Evolutionary conservation across 2,113 vertebrate genomes (phyloP), one percentile per base, ranked within the genome.

Genomic region (Notothenia coriiceps): DNA sequence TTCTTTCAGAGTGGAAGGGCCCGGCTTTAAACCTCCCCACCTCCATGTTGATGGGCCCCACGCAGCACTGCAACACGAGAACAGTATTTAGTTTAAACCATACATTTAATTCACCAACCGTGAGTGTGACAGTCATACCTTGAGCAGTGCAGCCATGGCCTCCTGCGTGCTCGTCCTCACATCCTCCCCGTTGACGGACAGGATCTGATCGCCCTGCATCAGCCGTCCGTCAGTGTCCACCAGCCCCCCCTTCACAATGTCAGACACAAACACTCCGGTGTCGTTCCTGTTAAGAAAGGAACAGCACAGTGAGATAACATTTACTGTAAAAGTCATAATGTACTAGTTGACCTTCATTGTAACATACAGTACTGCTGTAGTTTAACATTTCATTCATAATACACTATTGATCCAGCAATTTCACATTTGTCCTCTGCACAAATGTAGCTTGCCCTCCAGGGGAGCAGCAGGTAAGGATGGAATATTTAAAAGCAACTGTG

Each of bases 131-230:
- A 1, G 6, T 15, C 5, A 0, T 82, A 99, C 98, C 97, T 99
- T 99, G 0, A 99, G 93, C 44, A 99, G 94, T 12, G 97, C 96
- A 2, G 98, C 98, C 69, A 98, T 97, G 0, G 96, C 95, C 84
- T 99, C 98, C 85, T 99, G 98, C 10, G 97, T 98, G 83, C 97
- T 96, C 0, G 94, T 95, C 44, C 96, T 94, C 73, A 99, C 96
- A 2, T 99, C 98, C 84, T 99, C 97, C 1, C 96, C 95, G 12
- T 99, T 98, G 70, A 99, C 97, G 0, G 93, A 94, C 64, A 99
- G 10, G 90, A 99, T 98, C 93, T 99, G 98, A 89, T 99, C 98
- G 52, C 98, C 98, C 84, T 97, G 98, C 95, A 96, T 95, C 82
- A 99, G 87, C 4, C 94, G 95, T 2, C 96, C 97, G 29, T 99